Evolutionary conservation across 1,140 invertebrate species (phyloP), one percentile per base, ranked within the genome.

Genomic region (Pararge aegeria): DNA sequence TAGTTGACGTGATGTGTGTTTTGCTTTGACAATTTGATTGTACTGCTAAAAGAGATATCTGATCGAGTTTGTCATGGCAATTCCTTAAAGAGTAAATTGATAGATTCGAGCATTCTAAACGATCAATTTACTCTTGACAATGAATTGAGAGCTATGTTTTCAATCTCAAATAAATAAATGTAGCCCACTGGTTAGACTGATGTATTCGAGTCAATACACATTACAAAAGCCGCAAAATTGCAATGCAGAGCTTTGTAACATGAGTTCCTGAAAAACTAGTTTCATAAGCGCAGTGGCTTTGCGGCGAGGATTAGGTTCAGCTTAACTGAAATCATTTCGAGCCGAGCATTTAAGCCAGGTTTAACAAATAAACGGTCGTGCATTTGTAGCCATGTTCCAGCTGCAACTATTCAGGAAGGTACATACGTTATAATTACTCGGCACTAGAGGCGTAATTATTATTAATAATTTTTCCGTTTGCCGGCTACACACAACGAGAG

Each of bases 401-500:
- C 29, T 10, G 29, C 29, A 12, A 49, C 10, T 29, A n/a, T 37
- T 38, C 52, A 61, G 46, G 53, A 38, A 63, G 44, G 61, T 68
- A 63, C 69, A 68, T 71, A 68, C 64, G 59, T 66, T 64, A 70
- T 75, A 75, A 78, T 78, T 78, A 71, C 73, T 69, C 56, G 46
- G 60, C 50, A 69, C 70, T 75, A 73, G 66, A 73, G 61, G 63
- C 73, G 68, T 82, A 78, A 82, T 86, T 78, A 87, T 85, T 80
- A 84, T 77, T 80, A 84, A 83, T 83, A 83, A 77, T 84, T 82
- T 78, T 82, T 78, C 77, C 72, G 69, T 75, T 71, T 70, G 71
- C 68, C 61, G 66, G 66, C 54, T 70, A 65, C 73, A 73, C 69
- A 71, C 78, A 73, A 72, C 67, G 64, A 58, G 46, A 61, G 60